phyloP scores from a whole-genome alignment of 2,797 vertebrate species.

The Rhincodon typus region DNA sequence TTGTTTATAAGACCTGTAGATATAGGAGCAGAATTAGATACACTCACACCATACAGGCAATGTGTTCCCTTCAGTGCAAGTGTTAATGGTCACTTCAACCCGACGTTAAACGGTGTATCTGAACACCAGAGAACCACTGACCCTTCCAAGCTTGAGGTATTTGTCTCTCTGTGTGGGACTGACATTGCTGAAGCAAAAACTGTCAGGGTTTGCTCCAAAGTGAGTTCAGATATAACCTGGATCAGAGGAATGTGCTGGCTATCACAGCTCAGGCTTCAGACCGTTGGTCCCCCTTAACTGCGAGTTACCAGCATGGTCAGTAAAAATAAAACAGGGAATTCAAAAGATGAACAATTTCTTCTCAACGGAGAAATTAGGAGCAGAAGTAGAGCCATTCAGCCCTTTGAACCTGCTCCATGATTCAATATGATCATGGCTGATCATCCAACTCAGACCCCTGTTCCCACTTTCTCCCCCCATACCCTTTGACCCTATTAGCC shows the following conservation, averaged over 20 bases:
- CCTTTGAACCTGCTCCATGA: no score
- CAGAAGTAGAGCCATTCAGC: no score
- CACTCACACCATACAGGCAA: not conserved
- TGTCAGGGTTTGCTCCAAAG: not conserved
- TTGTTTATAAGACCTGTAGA: no score
- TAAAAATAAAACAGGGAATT: not conserved
- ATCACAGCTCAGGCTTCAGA: not conserved
- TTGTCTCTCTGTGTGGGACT: not conserved
- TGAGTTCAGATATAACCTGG: not conserved
- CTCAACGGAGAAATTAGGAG: no score
- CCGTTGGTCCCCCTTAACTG: no score
- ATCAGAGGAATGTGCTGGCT: no score
- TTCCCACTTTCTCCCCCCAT: no score
- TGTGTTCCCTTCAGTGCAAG: not conserved
- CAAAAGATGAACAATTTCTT: not conserved
- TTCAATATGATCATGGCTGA: no score
- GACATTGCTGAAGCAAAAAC: not conserved
- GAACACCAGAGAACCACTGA: not conserved
- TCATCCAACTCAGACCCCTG: no score
- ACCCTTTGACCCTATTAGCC: no score
- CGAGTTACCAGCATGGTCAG: not conserved
- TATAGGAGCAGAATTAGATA: no score
- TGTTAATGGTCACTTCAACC: not conserved
- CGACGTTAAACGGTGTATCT: no score
- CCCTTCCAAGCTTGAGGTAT: not conserved